Conservation (phyloP, 2,888 invertebrate genomes). For the Tribolium freemani region DNA sequence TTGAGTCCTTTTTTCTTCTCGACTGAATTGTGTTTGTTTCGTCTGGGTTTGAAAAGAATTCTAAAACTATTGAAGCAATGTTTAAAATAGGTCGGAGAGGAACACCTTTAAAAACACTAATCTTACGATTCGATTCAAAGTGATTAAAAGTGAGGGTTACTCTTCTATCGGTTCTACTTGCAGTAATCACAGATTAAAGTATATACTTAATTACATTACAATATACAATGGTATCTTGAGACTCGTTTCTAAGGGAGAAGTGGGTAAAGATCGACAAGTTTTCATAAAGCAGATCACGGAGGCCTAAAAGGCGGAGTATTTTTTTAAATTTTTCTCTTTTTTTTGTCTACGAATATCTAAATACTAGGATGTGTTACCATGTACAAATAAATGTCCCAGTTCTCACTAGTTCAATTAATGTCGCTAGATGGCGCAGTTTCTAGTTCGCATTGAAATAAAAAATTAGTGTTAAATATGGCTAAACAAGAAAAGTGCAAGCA, state of each 20-base stretch:
- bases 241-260: conserved; percentile 29
- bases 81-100: conserved; percentile 37
- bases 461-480: no score
- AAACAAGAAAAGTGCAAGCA: no score
- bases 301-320: no score
- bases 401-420: no score
- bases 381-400: no score
- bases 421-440: no score
- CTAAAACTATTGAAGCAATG: conserved; percentile 41
- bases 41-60: conserved; percentile 26
- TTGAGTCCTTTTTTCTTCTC: conserved; percentile 12
- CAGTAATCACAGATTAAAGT: conserved; percentile 64
- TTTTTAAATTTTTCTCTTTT: no score
- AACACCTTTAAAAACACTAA: conserved; percentile 42
- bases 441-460: no score
- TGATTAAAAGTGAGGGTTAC: conserved; percentile 43
- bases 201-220: conserved; percentile 50
- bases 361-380: no score
- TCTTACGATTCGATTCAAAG: conserved; percentile 44
- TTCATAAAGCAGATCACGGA: conserved; percentile 2
- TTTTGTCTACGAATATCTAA: no score
- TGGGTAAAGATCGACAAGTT: conserved; percentile 33
- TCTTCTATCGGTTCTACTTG: conserved; percentile 51
- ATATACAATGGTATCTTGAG: conserved; percentile 40
- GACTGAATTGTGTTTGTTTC: conserved; percentile 31